Percentiles rank a stretch among this genome's conserved stretches.
Evolutionary conservation across 1,140 invertebrate species (phyloP).

Genomic region (Zaprionus taronus): DNA sequence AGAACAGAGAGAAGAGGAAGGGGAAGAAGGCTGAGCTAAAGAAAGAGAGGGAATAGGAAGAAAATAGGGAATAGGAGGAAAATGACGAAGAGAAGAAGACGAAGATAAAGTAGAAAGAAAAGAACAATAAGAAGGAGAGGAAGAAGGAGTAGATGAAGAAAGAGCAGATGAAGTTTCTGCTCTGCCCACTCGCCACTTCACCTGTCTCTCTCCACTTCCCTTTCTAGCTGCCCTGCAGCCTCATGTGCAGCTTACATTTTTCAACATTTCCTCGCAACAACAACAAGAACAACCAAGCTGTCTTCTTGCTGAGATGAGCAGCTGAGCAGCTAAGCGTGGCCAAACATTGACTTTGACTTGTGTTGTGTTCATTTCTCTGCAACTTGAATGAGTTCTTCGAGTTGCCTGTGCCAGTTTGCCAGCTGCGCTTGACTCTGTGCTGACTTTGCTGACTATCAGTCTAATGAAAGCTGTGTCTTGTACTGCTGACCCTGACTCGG

Average conservation of each 20-base stretch:
- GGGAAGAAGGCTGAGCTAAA: too few species aligned
- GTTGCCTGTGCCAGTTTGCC: slow-evolving; percentile 23
- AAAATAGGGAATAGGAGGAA: too few species aligned
- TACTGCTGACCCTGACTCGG: too few species aligned
- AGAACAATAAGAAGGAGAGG: too few species aligned
- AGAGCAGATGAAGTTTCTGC: too few species aligned
- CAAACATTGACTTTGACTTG: slow-evolving; percentile 75
- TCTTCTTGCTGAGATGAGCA: not conserved
- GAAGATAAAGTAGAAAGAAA: too few species aligned
- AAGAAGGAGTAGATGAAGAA: too few species aligned
- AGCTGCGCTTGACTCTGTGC: slow-evolving; percentile 6
- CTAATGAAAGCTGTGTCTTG: not conserved
- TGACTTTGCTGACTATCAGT: slow-evolving; percentile 1
- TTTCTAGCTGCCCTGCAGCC: not conserved
- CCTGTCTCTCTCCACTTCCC: not conserved
- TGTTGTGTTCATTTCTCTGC: slow-evolving; percentile 25
- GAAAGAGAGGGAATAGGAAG: too few species aligned
- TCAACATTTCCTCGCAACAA: slow-evolving; percentile 36
- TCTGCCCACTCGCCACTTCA: not conserved
- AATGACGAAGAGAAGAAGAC: too few species aligned
- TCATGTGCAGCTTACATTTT: slow-evolving; percentile 68
- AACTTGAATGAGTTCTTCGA: not conserved
- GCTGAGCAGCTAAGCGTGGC: slow-evolving; percentile 27
- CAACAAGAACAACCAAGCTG: slow-evolving; percentile 9
- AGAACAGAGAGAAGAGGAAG: too few species aligned